Evolutionary conservation across 2,113 vertebrate genomes (phyloP).

Genomic region (Xiphophorus hellerii): DNA sequence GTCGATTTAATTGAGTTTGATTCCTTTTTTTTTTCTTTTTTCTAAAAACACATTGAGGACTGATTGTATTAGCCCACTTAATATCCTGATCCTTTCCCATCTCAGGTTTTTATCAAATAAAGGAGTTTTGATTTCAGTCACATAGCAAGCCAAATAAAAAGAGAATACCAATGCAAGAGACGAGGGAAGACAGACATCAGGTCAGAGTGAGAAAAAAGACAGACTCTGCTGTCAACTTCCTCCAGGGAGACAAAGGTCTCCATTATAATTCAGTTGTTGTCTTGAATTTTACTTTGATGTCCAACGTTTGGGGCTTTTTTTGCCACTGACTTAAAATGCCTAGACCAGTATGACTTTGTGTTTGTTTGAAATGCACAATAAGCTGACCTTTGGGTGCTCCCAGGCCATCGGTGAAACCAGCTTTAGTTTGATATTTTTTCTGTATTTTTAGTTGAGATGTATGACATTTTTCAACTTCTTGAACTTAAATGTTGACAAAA

Average conservation of each 20-base stretch:
- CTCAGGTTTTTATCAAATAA: neutral
- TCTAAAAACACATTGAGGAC: neutral
- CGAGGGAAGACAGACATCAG: neutral
- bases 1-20: neutral
- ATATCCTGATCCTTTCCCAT: constrained; percentile 4
- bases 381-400: neutral
- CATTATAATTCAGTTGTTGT: constrained; percentile 9
- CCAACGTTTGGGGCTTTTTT: constrained; percentile 42
- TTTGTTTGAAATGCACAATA: neutral
- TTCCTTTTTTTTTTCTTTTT: neutral
- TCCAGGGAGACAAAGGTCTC: constrained; percentile 32
- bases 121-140: constrained; percentile 12
- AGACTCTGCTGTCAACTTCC: constrained; percentile 49
- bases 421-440: neutral
- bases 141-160: neutral
- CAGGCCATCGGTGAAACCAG: too few species aligned
- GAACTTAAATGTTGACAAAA: neutral
- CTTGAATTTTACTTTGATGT: constrained; percentile 23
- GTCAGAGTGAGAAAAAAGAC: neutral
- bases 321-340: constrained; percentile 10
- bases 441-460: neutral
- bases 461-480: neutral
- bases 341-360: neutral
- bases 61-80: neutral
- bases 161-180: neutral